A percentile compares a stretch with the other conserved stretches of the same genome.
phyloP scores from a whole-genome alignment of 2,888 invertebrate species.

The Acanthococcus lagerstroemiae region DNA sequence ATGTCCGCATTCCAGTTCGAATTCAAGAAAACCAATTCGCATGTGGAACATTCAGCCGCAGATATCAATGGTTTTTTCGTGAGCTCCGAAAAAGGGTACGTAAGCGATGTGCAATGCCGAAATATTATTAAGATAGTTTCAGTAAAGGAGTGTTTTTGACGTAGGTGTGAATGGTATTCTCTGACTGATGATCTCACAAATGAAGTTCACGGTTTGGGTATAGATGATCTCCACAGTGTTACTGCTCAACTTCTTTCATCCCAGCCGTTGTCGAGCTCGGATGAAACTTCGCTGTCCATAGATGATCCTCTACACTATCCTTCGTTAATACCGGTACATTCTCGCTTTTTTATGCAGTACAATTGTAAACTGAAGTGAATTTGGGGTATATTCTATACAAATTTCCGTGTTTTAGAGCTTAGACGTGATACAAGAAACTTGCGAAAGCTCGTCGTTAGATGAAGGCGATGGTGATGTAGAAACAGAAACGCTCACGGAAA shows the following conservation, averaged over 20 bases:
- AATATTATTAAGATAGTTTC: background rate
- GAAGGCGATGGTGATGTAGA: conserved; percentile 32
- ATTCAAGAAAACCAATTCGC: background rate
- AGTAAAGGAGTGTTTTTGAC: conserved; percentile 34
- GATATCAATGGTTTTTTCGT: background rate
- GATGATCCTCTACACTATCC: conserved; percentile 18
- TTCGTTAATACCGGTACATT: conserved; percentile 11
- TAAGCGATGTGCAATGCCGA: background rate
- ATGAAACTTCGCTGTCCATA: conserved; percentile 22
- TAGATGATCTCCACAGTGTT: conserved; percentile 44
- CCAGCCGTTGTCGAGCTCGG: conserved; percentile 19
- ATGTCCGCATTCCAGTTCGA: conserved; percentile 2
- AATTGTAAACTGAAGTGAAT: no score
- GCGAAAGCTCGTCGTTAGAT: conserved; percentile 33
- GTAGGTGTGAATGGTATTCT: conserved; percentile 44
- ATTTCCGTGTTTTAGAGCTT: conserved; percentile 29
- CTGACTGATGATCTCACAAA: conserved; percentile 44
- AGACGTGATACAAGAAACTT: conserved; percentile 33
- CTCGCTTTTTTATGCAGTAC: no score
- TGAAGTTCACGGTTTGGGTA: conserved; percentile 42
- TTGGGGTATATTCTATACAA: background rate
- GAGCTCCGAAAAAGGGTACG: background rate
- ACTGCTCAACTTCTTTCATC: conserved; percentile 42
- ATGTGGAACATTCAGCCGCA: no score
- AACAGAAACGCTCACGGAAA: conserved; percentile 29